Percentiles rank a stretch among this genome's conserved stretches.
Conservation (phyloP, 2,113 vertebrate genomes). For the Neogale vison region DNA sequence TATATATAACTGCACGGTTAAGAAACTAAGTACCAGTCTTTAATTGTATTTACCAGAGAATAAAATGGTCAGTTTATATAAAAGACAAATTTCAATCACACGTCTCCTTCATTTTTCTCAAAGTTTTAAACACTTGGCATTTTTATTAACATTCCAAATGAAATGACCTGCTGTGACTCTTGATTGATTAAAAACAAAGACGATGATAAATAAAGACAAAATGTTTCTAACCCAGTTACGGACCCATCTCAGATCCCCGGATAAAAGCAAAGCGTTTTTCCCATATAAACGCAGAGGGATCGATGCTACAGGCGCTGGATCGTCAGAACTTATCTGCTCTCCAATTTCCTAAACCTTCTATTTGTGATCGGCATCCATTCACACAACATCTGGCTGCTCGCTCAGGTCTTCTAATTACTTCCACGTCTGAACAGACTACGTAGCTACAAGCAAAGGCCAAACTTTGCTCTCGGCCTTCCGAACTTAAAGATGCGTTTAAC, state of each 20-base stretch:
- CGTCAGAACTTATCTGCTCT: background rate
- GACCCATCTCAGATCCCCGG: background rate
- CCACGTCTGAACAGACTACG: constrained; percentile 74
- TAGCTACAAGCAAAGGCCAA: constrained; percentile 79
- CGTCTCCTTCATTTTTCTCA: background rate
- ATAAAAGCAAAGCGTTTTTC: background rate
- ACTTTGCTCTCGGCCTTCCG: constrained; percentile 74
- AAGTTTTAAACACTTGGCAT: constrained; percentile 8
- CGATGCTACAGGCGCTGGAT: background rate
- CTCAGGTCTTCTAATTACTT: constrained; percentile 67
- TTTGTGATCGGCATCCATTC: constrained; percentile 57
- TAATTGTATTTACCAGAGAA: background rate
- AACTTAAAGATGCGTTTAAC: constrained; percentile 69
- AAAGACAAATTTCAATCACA: constrained; percentile 23
- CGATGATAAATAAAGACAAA: background rate
- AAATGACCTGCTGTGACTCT: background rate
- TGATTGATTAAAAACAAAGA: background rate
- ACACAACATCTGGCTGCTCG: constrained; percentile 43
- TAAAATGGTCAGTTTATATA: background rate
- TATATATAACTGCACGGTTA: background rate
- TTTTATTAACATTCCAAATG: background rate
- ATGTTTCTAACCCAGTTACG: background rate
- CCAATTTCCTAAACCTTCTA: background rate
- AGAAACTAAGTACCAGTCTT: background rate
- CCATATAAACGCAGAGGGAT: background rate